Evolutionary conservation across 2,797 vertebrate genomes (phyloP).

Genomic region (Lutjanus argentimaculatus): DNA sequence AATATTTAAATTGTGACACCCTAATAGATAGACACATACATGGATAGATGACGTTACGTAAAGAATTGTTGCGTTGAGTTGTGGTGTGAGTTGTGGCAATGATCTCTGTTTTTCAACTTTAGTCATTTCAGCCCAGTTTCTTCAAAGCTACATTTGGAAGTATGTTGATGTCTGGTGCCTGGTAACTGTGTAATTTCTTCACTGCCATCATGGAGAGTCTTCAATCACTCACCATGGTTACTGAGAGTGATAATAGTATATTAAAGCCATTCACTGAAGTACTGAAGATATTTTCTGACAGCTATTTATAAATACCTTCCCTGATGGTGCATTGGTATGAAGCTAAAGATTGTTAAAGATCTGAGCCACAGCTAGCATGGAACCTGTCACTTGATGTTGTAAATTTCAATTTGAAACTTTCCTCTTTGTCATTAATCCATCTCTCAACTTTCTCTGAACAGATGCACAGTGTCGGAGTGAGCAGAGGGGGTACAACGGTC

Average conservation of each 20-base stretch:
- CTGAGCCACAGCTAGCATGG: no score
- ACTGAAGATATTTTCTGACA: not conserved
- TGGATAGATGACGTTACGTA: no score
- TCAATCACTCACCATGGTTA: not conserved
- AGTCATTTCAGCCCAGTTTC: constrained; percentile 6
- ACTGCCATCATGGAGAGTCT: not conserved
- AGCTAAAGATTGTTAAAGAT: no score
- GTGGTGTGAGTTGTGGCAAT: not conserved
- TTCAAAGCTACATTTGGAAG: not conserved
- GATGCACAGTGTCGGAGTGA: not conserved
- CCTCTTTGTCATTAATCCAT: not conserved
- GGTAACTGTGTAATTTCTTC: not conserved
- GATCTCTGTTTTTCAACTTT: not conserved
- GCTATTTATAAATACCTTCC: not conserved
- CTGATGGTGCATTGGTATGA: no score
- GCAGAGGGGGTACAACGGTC: not conserved
- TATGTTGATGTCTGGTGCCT: not conserved
- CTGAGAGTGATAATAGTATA: not conserved
- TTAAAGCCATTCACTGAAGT: not conserved
- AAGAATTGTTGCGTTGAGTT: no score
- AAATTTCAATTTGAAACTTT: no score
- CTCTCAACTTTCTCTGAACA: not conserved
- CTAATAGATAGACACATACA: no score
- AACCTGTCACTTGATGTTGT: no score
- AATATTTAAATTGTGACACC: no score